Percentiles rank a stretch among this genome's conserved stretches.
Evolutionary conservation across 2,797 vertebrate genomes (phyloP).

Genomic region (Myripristis murdjan): DNA sequence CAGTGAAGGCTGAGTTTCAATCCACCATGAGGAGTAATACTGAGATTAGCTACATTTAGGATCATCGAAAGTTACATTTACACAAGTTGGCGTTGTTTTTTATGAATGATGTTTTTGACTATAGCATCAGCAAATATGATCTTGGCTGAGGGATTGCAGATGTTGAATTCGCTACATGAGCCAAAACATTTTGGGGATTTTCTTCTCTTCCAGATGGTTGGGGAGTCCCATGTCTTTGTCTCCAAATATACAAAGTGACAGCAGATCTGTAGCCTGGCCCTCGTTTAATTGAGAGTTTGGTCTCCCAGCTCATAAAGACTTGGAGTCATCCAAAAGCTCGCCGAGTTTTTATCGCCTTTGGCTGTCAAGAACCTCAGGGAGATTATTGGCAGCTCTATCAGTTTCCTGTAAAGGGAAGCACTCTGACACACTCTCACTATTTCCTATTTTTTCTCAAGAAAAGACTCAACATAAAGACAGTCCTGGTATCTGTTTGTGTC

Average conservation of each 20-base stretch:
- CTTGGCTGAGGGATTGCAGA: constrained; percentile 17
- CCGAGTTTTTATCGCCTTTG: constrained; percentile 70
- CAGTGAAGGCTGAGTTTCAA: too few relatives aligned
- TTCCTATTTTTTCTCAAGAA: too few relatives aligned
- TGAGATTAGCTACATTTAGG: too few relatives aligned
- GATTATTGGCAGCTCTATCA: constrained; percentile 58
- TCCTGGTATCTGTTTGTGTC: too few relatives aligned
- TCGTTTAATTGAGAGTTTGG: constrained; percentile 63
- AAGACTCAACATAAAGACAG: too few relatives aligned
- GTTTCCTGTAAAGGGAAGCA: constrained; percentile 67
- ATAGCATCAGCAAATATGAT: neutral
- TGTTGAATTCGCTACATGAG: constrained; percentile 41
- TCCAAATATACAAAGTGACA: constrained; percentile 57
- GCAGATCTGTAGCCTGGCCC: constrained; percentile 35
- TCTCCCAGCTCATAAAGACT: constrained; percentile 57
- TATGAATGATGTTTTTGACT: neutral
- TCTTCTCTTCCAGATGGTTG: constrained; percentile 72
- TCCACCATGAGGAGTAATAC: too few relatives aligned
- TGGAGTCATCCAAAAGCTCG: constrained; percentile 68
- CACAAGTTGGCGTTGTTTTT: too few relatives aligned
- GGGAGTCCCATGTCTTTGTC: constrained; percentile 44
- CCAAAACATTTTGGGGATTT: constrained; percentile 13
- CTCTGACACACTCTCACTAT: constrained; percentile 33
- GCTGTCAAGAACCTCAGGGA: constrained; percentile 63
- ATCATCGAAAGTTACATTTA: too few relatives aligned